These are phyloP conservation scores for Peribatodes rhomboidaria DNA, from an alignment of 2,888 invertebrate species.

Conservation along the genomic window DNA sequence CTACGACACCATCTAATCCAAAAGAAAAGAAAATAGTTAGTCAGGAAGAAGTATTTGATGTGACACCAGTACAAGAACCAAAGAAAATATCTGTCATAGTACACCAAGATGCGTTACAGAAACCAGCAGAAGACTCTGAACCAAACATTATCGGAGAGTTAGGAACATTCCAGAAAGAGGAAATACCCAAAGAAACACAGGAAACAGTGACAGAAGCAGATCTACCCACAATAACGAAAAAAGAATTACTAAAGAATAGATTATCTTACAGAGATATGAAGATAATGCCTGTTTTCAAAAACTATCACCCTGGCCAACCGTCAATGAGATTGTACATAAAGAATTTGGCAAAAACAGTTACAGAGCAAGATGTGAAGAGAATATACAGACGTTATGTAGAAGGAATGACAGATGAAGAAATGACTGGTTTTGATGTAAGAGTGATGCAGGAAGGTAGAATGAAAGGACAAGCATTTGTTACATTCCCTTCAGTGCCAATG, in stretches of 20 bases:
- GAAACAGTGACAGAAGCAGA: slow-evolving; percentile 57
- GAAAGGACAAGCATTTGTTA: slow-evolving; percentile 98
- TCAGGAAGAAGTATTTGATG: slow-evolving; percentile 79
- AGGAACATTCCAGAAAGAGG: slow-evolving; percentile 76
- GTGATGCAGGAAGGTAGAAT: slow-evolving; percentile 98
- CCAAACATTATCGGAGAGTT: slow-evolving; percentile 75
- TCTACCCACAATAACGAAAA: slow-evolving; percentile 85
- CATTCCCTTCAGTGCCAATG: slow-evolving; percentile 89
- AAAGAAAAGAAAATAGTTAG: slow-evolving; percentile 65
- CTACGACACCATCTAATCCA: slow-evolving; percentile 57
- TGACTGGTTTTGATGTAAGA: slow-evolving; percentile 88
- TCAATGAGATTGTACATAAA: slow-evolving; percentile 96
- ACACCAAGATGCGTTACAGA: slow-evolving; percentile 71
- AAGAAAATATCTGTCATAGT: slow-evolving; percentile 80
- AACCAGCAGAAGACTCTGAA: slow-evolving; percentile 68
- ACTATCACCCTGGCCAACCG: slow-evolving; percentile 93
- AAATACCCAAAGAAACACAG: slow-evolving; percentile 54
- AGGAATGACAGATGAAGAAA: slow-evolving; percentile 70
- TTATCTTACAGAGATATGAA: slow-evolving; percentile 90
- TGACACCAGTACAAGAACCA: slow-evolving; percentile 66
- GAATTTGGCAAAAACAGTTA: slow-evolving; percentile 94
- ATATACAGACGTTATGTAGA: slow-evolving; percentile 90
- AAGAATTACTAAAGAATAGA: slow-evolving; percentile 89
- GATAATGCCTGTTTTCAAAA: slow-evolving; percentile 92
- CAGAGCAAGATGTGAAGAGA: slow-evolving; percentile 90